Conservation (phyloP, 2,797 vertebrate species). For the Muraenolepis orangiensis region DNA sequence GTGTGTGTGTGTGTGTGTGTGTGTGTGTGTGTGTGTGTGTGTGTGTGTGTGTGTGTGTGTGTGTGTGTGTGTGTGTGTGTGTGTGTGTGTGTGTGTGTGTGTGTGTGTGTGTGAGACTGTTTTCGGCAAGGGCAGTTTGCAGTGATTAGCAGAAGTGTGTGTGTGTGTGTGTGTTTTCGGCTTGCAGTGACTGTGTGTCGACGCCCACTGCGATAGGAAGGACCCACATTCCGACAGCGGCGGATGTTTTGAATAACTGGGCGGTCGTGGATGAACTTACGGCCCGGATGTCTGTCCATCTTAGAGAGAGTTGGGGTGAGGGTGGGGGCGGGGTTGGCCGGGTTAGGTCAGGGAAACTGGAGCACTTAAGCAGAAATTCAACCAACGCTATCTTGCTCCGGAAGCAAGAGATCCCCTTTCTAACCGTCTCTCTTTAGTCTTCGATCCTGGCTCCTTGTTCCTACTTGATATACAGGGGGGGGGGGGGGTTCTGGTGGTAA, state of each 20-base stretch:
- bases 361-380: not conserved
- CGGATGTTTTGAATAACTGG: slow-evolving; percentile 12
- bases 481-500: too few relatives aligned
- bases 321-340: too few relatives aligned
- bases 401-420: not conserved
- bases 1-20: not conserved
- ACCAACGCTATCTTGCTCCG: not conserved
- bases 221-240: not conserved
- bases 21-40: not conserved
- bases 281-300: not conserved
- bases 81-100: not conserved
- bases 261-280: not conserved
- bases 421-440: not conserved
- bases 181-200: not conserved
- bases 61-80: not conserved
- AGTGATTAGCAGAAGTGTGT: not conserved
- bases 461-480: not conserved
- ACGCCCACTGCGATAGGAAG: slow-evolving; percentile 10
- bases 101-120: not conserved
- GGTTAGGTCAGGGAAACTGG: not conserved
- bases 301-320: too few relatives aligned
- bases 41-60: not conserved
- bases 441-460: not conserved
- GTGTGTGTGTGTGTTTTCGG: not conserved
- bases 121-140: too few relatives aligned